Percentiles rank a stretch among this genome's conserved stretches.
These are phyloP conservation scores for Argya squamiceps DNA, from an alignment of 2,797 vertebrate species.

Conservation along the genomic window DNA sequence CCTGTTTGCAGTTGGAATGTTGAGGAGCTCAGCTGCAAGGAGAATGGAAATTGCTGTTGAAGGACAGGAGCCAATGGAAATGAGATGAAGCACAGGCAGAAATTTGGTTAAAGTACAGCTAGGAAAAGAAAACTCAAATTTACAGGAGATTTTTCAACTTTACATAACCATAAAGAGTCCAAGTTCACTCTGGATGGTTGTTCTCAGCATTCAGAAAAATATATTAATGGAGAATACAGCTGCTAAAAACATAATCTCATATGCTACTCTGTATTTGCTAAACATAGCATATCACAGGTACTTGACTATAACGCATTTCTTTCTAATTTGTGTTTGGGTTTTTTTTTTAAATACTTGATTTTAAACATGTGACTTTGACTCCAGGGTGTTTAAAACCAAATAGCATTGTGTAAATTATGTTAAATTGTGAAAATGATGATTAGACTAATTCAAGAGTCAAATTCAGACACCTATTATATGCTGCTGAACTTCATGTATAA, in stretches of 20 bases:
- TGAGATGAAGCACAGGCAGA: background rate
- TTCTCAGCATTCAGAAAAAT: background rate
- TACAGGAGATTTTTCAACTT: background rate
- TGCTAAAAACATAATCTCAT: background rate
- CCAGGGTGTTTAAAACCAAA: constrained; percentile 16
- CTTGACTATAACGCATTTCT: background rate
- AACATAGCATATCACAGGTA: background rate
- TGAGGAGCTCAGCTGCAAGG: background rate
- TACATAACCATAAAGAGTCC: background rate
- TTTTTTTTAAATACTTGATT: background rate
- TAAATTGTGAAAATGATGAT: constrained; percentile 25
- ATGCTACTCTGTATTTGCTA: background rate
- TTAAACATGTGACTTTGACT: background rate
- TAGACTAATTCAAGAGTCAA: constrained; percentile 56
- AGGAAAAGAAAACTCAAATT: background rate
- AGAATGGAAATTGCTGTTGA: background rate
- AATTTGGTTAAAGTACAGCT: background rate
- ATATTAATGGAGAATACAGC: background rate
- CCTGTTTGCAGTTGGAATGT: background rate
- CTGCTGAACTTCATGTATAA: constrained; percentile 47
- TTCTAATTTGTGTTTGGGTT: background rate
- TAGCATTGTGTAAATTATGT: constrained; percentile 4
- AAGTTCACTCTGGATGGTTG: background rate
- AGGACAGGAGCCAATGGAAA: background rate
- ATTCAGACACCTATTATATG: constrained; percentile 58